Base-by-base conservation (phyloP, 2,113 vertebrate genomes). In the Nesogale talazaci region DNA sequence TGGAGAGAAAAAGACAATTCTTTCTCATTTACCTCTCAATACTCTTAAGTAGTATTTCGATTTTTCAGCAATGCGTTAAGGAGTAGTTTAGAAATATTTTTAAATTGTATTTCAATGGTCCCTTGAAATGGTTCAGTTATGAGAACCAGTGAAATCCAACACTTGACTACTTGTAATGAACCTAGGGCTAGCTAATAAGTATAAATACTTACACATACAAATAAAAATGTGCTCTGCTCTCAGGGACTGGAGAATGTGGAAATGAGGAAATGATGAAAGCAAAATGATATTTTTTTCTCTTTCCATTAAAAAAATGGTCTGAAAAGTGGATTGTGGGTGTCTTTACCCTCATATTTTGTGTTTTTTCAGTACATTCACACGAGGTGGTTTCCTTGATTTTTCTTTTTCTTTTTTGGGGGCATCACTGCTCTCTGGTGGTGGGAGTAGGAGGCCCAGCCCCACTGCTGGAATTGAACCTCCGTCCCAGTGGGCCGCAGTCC, bases 251-350 rank as follows among this genome's bases (percentile, higher is more conserved):
- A 57, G 27, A 88, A 88, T 34, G 77, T 89, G 61, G 72, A 89
- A 93, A 82, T 88, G 25, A 79, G 91, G 82, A 56, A 11, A 42
- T 79, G 75, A 22, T 11, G 23, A 91, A 93, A 94, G 83, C 61
- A 88, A 86, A 90, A 88, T 90, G 65, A 65, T 19, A 61, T 38
- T 78, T 81, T 3, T 84, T 89, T 61, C 27, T 75, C 34, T 93
- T 89, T 86, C 75, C 72, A 23, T 46, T 83, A 94, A 96, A 86
- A 95, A 61, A 19, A 70, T 4, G 23, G 34, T 38, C 46, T 90
- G 75, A n/a, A 40, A 89, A 90, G 61, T 56, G 82, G 40, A 83
- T 40, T 42, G 14, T 56, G 40, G 52, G 22, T 46, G 6, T 74
- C 52, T 88, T 80, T 85, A 22, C 36, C 22, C 14, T 40, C 85